Evolutionary conservation across 1,140 invertebrate genomes (phyloP).

Genomic region (Monomorium pharaonis): DNA sequence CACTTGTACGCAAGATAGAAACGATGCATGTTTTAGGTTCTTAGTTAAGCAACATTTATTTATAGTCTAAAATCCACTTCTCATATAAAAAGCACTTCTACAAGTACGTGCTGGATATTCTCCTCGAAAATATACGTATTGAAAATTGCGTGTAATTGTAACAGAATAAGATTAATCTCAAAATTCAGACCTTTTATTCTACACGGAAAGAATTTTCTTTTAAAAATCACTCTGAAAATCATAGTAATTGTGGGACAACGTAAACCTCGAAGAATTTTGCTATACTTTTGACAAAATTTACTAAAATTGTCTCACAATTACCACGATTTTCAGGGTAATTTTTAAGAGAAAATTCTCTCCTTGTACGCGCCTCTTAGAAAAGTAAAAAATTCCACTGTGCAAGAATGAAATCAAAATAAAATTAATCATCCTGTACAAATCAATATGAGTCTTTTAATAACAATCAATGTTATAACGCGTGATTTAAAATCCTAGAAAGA

Average conservation of each 20-base stretch:
- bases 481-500: neutral
- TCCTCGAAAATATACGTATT: neutral
- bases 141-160: neutral
- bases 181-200: neutral
- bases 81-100: neutral
- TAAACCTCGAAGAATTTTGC: no score
- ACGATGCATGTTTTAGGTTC: neutral
- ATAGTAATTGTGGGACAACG: no score
- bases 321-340: no score
- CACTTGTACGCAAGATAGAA: neutral
- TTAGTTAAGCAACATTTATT: neutral
- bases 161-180: neutral
- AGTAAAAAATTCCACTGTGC: neutral
- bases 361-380: no score
- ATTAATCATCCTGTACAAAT: neutral
- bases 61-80: neutral
- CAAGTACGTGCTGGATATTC: neutral
- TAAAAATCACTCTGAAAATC: no score
- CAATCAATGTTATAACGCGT: neutral
- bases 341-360: no score
- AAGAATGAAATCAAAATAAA: neutral
- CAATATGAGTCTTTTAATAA: neutral
- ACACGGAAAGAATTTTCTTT: no score
- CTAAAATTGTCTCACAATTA: no score
- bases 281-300: no score